Evolutionary conservation across 2,113 vertebrate species (phyloP), one percentile per base, ranked within the genome.

Genomic region (Tachysurus fulvidraco): DNA sequence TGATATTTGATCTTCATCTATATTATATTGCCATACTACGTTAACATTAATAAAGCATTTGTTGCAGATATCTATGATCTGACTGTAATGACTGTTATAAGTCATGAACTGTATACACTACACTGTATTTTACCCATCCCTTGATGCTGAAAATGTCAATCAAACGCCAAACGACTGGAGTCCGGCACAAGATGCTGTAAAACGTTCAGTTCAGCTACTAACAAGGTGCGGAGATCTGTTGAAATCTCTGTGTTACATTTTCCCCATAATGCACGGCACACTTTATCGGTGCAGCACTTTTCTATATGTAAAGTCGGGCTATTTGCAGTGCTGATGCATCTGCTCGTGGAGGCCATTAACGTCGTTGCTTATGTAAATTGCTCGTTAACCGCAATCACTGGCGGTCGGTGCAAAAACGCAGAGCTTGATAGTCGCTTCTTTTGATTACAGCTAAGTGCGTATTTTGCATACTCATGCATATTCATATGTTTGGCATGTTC

Each of bases 311-410:
- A 36, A 84, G 52, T 16, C n/a, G 54, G 67, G 64, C 65, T 81
- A 73, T 86, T 41, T 86, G 23, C 23, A 28, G 41, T 44, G 0
- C 62, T 65, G 54, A 25, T 55, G 41, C 78, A 81, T 60, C 85
- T 81, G 65, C 78, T 86, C 55, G 65, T 81, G 60, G 54, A 71
- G 78, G 78, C 77, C 85, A 81, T 86, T 86, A 86, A 62, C 64
- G 36, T 60, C 14, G 41, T 60, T 86, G 85, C 78, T 86, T 81
- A 86, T 86, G 85, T 81, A 86, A 86, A 86, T 86, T 86, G 85
- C 62, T 86, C 85, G 85, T 86, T 86, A 86, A 86, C 78, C 41
- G 41, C 85, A 86, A 86, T 86, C 85, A 86, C 64, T 86, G 78
- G 85, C 65, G 78, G 55, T 65, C 78, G 41, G 65, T 67, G 65